A percentile compares a stretch with the other conserved stretches of the same genome.
phyloP scores from a whole-genome alignment of 2,888 invertebrate species.

The Actias luna region DNA sequence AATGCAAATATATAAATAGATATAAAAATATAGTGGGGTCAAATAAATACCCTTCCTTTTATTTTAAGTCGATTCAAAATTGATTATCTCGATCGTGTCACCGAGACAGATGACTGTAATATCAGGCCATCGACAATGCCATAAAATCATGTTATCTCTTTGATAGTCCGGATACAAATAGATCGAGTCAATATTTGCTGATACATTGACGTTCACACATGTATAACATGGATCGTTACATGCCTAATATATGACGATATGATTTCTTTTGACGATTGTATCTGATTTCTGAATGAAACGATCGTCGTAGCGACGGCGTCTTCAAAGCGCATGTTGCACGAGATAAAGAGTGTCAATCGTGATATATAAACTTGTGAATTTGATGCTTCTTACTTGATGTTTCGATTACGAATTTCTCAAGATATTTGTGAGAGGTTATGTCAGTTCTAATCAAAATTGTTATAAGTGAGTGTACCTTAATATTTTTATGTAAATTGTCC shows the following conservation, averaged over 20 bases:
- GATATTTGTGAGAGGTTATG: background rate
- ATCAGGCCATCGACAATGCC: slow-evolving; percentile 24
- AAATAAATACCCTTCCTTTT: too few species aligned
- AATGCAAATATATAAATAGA: too few species aligned
- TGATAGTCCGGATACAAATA: slow-evolving; percentile 53
- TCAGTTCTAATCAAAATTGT: background rate
- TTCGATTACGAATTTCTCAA: background rate
- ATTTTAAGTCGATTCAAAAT: background rate
- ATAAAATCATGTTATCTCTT: slow-evolving; percentile 50
- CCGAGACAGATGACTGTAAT: slow-evolving; percentile 14
- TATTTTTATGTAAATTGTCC: background rate
- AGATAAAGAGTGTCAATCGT: slow-evolving; percentile 18
- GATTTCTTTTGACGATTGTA: slow-evolving; percentile 25
- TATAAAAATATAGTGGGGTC: too few species aligned
- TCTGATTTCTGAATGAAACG: slow-evolving; percentile 37
- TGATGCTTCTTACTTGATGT: background rate
- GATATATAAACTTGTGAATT: slow-evolving; percentile 11
- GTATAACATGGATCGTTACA: slow-evolving; percentile 55
- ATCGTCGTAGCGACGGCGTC: slow-evolving; percentile 22
- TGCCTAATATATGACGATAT: slow-evolving; percentile 25
- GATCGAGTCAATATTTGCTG: slow-evolving; percentile 59
- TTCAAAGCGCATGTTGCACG: slow-evolving; percentile 19
- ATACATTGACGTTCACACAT: slow-evolving; percentile 48
- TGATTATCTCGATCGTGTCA: slow-evolving; percentile 1
- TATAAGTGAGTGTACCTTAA: background rate